Conservation (phyloP, 2,797 vertebrate species). For the Phaenicophaeus curvirostris region DNA sequence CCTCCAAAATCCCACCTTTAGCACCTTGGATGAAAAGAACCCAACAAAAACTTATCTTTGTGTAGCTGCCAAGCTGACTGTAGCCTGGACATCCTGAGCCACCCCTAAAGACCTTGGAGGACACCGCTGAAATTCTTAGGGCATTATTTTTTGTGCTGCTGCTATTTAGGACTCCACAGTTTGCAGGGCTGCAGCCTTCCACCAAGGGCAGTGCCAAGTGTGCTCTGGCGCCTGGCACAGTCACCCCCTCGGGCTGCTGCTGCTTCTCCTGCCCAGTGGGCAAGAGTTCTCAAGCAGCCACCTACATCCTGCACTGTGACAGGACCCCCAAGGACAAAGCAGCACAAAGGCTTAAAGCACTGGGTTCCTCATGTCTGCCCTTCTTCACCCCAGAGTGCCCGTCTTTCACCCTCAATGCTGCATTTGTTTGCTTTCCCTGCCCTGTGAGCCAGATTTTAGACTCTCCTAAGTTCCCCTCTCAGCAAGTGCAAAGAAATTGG, state of each 20-base stretch:
- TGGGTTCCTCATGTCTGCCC: accelerated
- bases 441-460: neutral
- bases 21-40: neutral
- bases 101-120: neutral
- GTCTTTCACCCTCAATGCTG: neutral
- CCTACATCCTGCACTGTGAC: neutral
- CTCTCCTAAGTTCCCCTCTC: neutral
- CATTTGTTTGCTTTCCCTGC: neutral
- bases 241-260: neutral
- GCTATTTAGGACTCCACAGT: neutral
- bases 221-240: accelerated
- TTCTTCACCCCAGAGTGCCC: neutral
- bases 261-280: neutral
- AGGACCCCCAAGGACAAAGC: neutral
- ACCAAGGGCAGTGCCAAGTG: neutral
- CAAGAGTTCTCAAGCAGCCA: neutral
- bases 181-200: neutral
- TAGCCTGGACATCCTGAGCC: neutral
- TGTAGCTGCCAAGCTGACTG: accelerated
- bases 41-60: neutral
- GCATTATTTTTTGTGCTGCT: neutral
- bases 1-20: neutral
- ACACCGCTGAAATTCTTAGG: neutral
- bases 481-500: accelerated
- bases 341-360: accelerated